Evolutionary conservation across 2,888 invertebrate species (phyloP), one percentile per base, ranked within the genome.

Genomic region (Eupithecia abbreviata): DNA sequence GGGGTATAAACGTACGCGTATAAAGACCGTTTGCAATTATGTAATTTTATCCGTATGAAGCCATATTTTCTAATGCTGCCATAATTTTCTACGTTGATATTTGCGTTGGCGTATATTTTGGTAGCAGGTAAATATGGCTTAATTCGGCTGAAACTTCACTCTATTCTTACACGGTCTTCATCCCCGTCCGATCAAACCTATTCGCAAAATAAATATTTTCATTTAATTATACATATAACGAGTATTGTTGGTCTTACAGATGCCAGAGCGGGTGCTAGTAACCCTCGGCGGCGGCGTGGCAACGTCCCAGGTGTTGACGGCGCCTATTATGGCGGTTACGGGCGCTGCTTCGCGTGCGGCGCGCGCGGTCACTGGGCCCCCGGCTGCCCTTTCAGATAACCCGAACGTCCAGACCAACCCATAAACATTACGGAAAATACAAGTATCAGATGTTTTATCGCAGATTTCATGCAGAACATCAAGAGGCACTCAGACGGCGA

Each of bases 241-340:
- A 67, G 12, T n/a, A 12, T 45, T 67, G n/a, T 68, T 43, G 18
- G n/a, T 69, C 13, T 71, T 77, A 7, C 72, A 74, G 74, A 65
- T 45, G 7, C 47, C 41, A 4, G 49, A 12, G 43, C 45, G 73
- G 67, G 4, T 76, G 43, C 49, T 79, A 18, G 43, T 79, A 62
- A 70, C 62, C 58, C 71, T 67, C 71, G 76, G 62, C 71, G 79
- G 42, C 79, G 86, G 74, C 47, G 85, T 69, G 77, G 84, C 69
- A 15, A 12, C 79, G 88, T 93, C 84, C 84, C 87, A 74, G 94
- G 94, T 4, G 65, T 85, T 30, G 88, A 90, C 6, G 93, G 90
- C 67, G 85, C 91, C 49, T 96, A 95, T 89, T 96, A 95, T 90
- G 96, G 96, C 80, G 96, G 96, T 80, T 96, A 96, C 90, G 96